Evolutionary conservation across 2,888 invertebrate genomes (phyloP), one percentile per base, ranked within the genome.

Genomic region (Campaea margaritaria): DNA sequence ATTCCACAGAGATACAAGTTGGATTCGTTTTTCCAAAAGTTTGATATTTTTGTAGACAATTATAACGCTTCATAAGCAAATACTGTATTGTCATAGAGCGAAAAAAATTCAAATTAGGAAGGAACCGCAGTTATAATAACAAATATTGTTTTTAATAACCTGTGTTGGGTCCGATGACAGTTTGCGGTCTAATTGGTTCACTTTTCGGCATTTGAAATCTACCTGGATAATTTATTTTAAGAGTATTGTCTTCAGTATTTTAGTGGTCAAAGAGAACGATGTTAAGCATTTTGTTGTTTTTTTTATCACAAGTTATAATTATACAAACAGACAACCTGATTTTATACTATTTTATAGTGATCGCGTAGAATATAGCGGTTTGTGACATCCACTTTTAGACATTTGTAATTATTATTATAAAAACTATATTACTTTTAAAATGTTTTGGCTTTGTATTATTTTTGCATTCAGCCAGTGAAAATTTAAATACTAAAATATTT

Each of bases 111-210:
- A 74, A 64, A 72, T 73, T 77, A 74, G 61, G 68, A 64, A 60
- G 64, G 69, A 69, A 69, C 64, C 64, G 68, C 53, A 56, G 46
- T 14, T 10, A 70, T 75, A 69, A 76, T 63, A 68, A 72, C 72
- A 80, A 83, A 80, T 82, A 81, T 79, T 79, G 70, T 69, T 75
- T 77, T 75, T 81, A 82, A 79, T 82, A 81, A 76, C 73, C 56
- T 16, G 74, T 80, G 75, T 74, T 82, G 72, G 54, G 65, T 58
- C 69, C 66, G 70, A 73, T 78, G 64, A 70, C 67, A 67, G 63
- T 61, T 66, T 62, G 57, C 49, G 64, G 62, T 42, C 59, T 66
- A 59, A 54, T 64, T 64, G 60, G 64, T 64, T 58, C 45, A 57
- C 46, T 54, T 64, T 67, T 64, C 54, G 51, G 49, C 60, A 36